Base-by-base conservation (phyloP, 2,797 vertebrate genomes). In the Cirrhinus mrigala region DNA sequence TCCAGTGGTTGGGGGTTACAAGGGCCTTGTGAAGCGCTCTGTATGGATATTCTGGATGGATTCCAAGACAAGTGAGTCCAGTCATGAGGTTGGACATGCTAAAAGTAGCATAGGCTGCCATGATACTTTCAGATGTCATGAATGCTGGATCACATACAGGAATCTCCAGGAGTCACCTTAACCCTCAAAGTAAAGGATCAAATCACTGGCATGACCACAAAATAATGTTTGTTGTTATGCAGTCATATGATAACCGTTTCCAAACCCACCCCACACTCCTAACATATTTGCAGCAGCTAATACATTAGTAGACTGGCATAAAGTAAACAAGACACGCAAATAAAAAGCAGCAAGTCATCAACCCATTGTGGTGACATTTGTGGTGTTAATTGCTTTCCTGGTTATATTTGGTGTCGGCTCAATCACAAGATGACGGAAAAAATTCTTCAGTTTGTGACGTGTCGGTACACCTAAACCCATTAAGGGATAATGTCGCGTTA, bases 101-200 rank as follows among this genome's bases (percentile, higher is more conserved):
- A 88, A 85, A 89, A 86, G 76, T 85, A 84, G 82, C 58, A 78
- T 82, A 44, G 3, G 46, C 33, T 70, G 56, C 56, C 33, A 2
- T 75, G 69, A 76, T 82, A 80, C 24, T 46, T 73, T 60, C 58
- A 44, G 40, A 89, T 66, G 56, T 69, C 82, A 77, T 76, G 18
- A 44, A 29, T 37, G 48, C 70, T 86, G 68, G 85, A 76, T 79
- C 46, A 77, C 33, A 71, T 33, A 84, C 74, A 81, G 44, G 69
- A 22, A 58, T 84, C 80, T 79, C 33, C 50, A 82, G 18, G 50
- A 87, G 84, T 89, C 83, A 88, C 89, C 82, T 77, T 83, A 66
- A 37, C 73, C 40, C 24, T 52, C 48, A 33, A 20, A 76, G 24
- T 2, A 3, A 50, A 71, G 54, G 83, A 18, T 29, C 14, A 33